Base-by-base conservation (phyloP, 2,888 invertebrate genomes). In the Clivina fossor region DNA sequence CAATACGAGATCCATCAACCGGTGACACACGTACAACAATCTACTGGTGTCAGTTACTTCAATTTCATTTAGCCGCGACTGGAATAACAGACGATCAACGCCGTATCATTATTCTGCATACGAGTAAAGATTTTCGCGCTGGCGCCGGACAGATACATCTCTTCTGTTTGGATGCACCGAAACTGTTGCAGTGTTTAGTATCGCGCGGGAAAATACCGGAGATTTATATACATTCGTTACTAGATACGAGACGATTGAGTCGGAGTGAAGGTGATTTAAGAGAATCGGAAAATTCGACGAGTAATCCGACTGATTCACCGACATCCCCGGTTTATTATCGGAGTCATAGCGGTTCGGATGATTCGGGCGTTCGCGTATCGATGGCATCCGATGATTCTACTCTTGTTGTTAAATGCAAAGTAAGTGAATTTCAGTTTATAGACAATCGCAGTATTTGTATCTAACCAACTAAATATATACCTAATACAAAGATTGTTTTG, bases 41-140 rank as follows among this genome's bases (percentile, higher is more conserved):
- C 63, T 77, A 79, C 20, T 85, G 85, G 85, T 76, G 75, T 60
- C 79, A 83, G 55, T 75, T 85, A 60, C 76, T 72, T 47, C 80
- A 81, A 58, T 80, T 81, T 38, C 76, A 78, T 50, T 70, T 83
- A 61, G 75, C 75, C 58, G 77, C 75, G 13, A 73, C 76, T 2
- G 76, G 74, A 7, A 71, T 73, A 24, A 67, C 71, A 4, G 75
- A 75, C 32, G 82, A 83, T 63, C 80, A 79, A 56, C 80, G 80
- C 66, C 77, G 74, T 61, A 79, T 80, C 32, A 82, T 84, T 66
- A 76, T 82, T 24, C 74, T 85, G 61, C 79, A 78, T 64, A 77
- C 85, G n/a, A 80, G 80, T 28, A 79, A 79, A 49, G 74, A 76
- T 43, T 80, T 80, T 61, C 69, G 73, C 19, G 72, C 74, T n/a